Conservation (phyloP, 2,113 vertebrate species). For the Bujurquina vittata region DNA sequence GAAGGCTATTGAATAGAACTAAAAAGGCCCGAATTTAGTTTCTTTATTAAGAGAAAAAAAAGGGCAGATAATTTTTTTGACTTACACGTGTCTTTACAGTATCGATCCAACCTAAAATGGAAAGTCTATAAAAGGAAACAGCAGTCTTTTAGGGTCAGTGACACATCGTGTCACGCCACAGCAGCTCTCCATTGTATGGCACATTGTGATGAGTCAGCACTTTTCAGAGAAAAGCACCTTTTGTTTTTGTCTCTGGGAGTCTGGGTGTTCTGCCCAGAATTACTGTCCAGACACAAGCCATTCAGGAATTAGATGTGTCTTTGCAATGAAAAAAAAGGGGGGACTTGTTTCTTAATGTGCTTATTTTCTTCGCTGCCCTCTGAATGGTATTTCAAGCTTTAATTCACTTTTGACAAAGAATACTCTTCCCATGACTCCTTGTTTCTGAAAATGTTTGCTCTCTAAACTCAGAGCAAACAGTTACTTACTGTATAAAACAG, state of each 20-base stretch:
- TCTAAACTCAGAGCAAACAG: not conserved
- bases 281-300: constrained; percentile 29
- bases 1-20: not conserved
- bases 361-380: not conserved
- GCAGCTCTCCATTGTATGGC: constrained; percentile 60
- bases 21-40: not conserved
- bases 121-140: constrained; percentile 58
- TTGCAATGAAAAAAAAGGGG: not conserved
- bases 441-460: not conserved
- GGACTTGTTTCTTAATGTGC: not conserved
- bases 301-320: constrained; percentile 31
- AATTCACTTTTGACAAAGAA: not conserved
- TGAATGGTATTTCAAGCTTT: not conserved
- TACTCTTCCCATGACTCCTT: not conserved
- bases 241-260: constrained; percentile 68
- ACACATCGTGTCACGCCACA: constrained; percentile 67
- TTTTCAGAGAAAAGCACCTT: constrained; percentile 68
- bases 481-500: not conserved
- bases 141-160: constrained; percentile 65
- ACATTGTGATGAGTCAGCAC: constrained; percentile 57
- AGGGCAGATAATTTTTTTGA: constrained; percentile 9
- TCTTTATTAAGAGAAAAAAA: not conserved
- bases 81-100: not conserved
- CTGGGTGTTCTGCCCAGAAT: constrained; percentile 46
- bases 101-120: constrained; percentile 28